Conservation (phyloP, 1,140 invertebrate species). For the Oedothorax gibbosus region DNA sequence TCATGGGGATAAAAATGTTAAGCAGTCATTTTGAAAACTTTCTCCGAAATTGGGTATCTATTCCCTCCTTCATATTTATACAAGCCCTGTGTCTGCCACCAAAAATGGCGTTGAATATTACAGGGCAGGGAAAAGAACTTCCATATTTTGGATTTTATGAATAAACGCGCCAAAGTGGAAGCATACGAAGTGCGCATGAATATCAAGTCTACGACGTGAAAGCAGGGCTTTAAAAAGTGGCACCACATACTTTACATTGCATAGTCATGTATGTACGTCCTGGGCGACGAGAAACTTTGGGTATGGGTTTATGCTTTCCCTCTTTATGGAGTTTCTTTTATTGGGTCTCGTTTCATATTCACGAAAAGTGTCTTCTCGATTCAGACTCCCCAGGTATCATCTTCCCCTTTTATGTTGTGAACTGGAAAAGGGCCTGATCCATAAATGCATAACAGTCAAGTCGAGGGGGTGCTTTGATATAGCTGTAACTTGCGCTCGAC, state of each 20-base stretch:
- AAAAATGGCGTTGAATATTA: no score
- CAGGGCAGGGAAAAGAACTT: background rate
- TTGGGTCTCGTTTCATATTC: constrained; percentile 58
- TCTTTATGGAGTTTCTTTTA: constrained; percentile 59
- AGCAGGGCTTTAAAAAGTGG: background rate
- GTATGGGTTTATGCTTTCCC: constrained; percentile 44
- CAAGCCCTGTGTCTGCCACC: no score
- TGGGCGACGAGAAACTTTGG: constrained; percentile 7
- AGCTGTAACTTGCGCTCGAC: no score
- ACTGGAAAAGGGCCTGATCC: constrained; percentile 36
- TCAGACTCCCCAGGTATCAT: constrained; percentile 33
- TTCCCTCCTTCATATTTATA: no score
- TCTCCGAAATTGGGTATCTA: no score
- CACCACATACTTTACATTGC: constrained; percentile 9
- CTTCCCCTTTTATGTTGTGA: constrained; percentile 5
- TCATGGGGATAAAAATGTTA: no score
- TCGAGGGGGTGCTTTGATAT: no score
- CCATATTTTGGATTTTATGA: constrained; percentile 36
- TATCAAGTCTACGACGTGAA: constrained; percentile 14
- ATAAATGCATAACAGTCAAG: constrained; percentile 54
- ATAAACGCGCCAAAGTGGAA: constrained; percentile 24
- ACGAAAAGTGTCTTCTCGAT: constrained; percentile 34
- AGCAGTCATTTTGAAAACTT: no score
- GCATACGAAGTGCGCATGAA: constrained; percentile 37
- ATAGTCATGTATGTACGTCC: constrained; percentile 30